Conservation (phyloP, 1,140 invertebrate species). For the Orussus abietinus region DNA sequence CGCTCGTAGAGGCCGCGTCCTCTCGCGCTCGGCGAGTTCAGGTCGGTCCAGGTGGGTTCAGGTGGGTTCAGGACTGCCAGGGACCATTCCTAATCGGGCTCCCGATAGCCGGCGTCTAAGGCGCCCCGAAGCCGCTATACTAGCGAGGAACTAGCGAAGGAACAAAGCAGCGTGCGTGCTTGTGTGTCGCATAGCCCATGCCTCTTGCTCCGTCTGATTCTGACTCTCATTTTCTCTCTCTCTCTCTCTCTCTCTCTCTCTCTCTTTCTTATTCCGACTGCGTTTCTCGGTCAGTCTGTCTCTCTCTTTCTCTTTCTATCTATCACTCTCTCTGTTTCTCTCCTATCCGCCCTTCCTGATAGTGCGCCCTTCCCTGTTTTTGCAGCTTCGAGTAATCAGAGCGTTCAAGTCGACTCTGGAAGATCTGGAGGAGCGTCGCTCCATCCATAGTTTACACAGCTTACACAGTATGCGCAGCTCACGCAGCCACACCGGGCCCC, state of each 20-base stretch:
- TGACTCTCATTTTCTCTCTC: too few relatives aligned
- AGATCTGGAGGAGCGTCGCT: constrained; percentile 98
- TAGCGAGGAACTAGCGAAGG: too few relatives aligned
- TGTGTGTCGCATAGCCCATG: too few relatives aligned
- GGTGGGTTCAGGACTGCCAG: constrained; percentile 35
- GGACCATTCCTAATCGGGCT: constrained; percentile 40
- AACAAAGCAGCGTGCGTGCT: too few relatives aligned
- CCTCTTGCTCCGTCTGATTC: too few relatives aligned
- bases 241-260: too few relatives aligned
- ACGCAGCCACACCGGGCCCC: constrained; percentile 72
- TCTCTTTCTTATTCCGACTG: too few relatives aligned
- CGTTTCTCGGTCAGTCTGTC: neutral
- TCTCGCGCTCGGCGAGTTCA: too few relatives aligned
- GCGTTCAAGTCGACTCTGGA: constrained; percentile 99
- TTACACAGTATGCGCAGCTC: constrained; percentile 90
- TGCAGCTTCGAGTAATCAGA: constrained; percentile 99
- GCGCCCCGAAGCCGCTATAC: too few relatives aligned
- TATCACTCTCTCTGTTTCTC: constrained; percentile 17
- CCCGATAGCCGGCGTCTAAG: too few relatives aligned
- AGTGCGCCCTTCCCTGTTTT: constrained; percentile 62
- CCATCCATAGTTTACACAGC: constrained; percentile 95
- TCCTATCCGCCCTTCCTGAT: constrained; percentile 37
- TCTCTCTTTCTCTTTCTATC: constrained; percentile 12
- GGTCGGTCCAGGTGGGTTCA: too few relatives aligned
- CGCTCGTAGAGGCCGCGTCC: too few relatives aligned